Conservation (phyloP, 2,888 invertebrate species). For the Eueremaeus valkanovi region DNA sequence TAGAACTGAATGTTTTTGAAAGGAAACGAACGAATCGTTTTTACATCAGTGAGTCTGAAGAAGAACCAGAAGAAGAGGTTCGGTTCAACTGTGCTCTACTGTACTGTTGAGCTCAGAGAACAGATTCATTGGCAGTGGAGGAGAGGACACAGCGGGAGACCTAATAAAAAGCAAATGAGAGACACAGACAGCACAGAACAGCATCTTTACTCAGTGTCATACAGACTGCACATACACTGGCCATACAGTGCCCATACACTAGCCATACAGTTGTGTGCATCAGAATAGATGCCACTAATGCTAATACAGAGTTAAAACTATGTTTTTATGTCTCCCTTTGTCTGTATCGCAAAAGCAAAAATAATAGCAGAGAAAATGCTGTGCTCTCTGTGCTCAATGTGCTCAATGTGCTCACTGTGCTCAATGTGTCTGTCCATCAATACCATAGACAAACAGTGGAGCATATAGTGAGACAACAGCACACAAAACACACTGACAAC, state of each 20-base stretch:
- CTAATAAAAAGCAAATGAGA: not conserved
- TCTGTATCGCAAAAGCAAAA: not conserved
- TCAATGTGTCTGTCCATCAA: not conserved
- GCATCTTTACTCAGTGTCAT: not conserved
- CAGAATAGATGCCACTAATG: not conserved
- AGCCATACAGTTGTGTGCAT: not conserved
- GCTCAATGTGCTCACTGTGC: not conserved
- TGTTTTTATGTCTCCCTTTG: not conserved
- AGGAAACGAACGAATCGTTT: conserved; percentile 10
- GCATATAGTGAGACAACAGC: not conserved
- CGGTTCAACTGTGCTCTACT: not conserved
- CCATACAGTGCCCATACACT: too few relatives aligned
- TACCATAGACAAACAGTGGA: not conserved
- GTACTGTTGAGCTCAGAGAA: not conserved
- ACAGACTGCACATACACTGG: not conserved
- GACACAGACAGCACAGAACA: not conserved
- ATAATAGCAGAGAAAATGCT: not conserved
- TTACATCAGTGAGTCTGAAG: conserved; percentile 3
- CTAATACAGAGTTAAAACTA: not conserved
- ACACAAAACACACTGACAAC: not conserved
- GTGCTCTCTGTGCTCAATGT: not conserved
- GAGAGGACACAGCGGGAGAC: not conserved
- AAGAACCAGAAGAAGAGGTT: too few relatives aligned
- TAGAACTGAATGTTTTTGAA: not conserved
- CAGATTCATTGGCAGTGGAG: not conserved